Evolutionary conservation across 2,888 invertebrate species (phyloP).

Genomic region (Sturmia bella): DNA sequence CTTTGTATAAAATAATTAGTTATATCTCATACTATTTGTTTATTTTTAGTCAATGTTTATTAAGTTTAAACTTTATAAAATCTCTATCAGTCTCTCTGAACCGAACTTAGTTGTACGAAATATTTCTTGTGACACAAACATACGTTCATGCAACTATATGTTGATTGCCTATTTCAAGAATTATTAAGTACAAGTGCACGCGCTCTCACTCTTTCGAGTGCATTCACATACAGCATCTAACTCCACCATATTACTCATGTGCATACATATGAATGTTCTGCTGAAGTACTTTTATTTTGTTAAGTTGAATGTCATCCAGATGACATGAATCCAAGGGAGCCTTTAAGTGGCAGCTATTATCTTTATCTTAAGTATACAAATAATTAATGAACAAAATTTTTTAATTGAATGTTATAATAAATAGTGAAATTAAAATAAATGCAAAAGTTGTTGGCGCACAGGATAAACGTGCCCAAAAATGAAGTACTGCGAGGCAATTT

Average conservation of each 20-base stretch:
- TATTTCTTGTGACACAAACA: not conserved
- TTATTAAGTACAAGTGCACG: constrained; percentile 14
- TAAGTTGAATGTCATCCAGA: constrained; percentile 36
- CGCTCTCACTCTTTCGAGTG: constrained; percentile 14
- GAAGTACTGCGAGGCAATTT: not conserved
- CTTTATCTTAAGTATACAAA: not conserved
- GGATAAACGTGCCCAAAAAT: not conserved
- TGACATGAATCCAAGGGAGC: constrained; percentile 22
- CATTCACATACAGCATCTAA: constrained; percentile 25
- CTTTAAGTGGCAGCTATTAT: constrained; percentile 5
- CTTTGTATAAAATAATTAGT: too few relatives aligned
- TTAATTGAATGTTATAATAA: not conserved
- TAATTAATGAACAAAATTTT: constrained; percentile 11
- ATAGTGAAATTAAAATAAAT: not conserved
- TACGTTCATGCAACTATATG: constrained; percentile 31
- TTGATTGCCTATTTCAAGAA: constrained; percentile 49
- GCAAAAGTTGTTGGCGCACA: not conserved
- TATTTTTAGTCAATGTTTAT: too few relatives aligned
- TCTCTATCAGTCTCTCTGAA: not conserved
- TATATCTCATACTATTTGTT: too few relatives aligned
- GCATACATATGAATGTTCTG: constrained; percentile 24
- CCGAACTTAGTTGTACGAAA: not conserved
- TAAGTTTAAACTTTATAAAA: too few relatives aligned
- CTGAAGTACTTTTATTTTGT: constrained; percentile 26
- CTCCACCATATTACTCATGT: constrained; percentile 16